Evolutionary conservation across 1,140 invertebrate genomes (phyloP).

Genomic region (Pogonognathellus flavescens): DNA sequence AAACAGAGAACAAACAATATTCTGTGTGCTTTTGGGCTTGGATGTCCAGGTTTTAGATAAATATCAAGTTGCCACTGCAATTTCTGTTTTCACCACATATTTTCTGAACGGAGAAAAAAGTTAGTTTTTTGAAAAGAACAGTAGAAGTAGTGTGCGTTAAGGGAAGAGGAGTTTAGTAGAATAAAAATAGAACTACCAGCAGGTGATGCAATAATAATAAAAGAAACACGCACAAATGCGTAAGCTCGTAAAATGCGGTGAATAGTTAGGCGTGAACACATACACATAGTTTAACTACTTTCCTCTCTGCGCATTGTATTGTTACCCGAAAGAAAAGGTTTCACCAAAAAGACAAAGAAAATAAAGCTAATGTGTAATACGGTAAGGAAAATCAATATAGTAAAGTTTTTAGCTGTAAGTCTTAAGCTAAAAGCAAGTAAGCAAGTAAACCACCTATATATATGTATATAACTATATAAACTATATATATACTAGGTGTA

Average conservation of each 20-base stretch:
- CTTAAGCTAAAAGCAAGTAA: slow-evolving; percentile 4
- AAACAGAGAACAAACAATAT: too few species aligned
- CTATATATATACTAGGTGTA: background rate
- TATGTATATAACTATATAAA: background rate
- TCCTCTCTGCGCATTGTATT: background rate
- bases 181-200: slow-evolving; percentile 26
- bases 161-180: background rate
- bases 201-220: slow-evolving; percentile 43
- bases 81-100: too few species aligned
- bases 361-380: background rate
- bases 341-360: background rate
- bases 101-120: too few species aligned
- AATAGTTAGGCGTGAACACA: background rate
- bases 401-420: slow-evolving; percentile 12
- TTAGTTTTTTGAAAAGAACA: background rate
- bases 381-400: slow-evolving; percentile 26
- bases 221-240: slow-evolving; percentile 49
- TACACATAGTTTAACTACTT: background rate
- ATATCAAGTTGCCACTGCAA: too few species aligned
- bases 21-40: too few species aligned
- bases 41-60: too few species aligned
- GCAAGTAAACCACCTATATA: slow-evolving; percentile 5
- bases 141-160: background rate
- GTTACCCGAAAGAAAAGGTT: background rate
- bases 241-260: slow-evolving; percentile 42